Evolutionary conservation across 2,797 vertebrate genomes (phyloP), one percentile per base, ranked within the genome.

Genomic region (Clarias laeviceps): DNA sequence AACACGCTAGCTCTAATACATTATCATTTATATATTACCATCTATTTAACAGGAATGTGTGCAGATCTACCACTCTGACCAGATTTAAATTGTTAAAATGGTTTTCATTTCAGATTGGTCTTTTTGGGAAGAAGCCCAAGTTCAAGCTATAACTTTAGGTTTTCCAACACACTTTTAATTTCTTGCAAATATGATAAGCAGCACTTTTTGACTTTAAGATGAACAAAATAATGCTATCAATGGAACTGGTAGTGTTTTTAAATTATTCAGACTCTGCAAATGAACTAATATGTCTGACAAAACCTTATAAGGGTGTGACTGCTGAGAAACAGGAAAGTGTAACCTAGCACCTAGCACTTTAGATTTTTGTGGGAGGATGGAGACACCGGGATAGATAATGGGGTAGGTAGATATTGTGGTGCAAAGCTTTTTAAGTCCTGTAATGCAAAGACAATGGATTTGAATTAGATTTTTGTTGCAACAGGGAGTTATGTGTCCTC

Each of bases 381-480:
- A 34, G 27, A 76, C n/a, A 20, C 14, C 9, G 45, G n/a, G 45
- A 4, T 32, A 77, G 54, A 34, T 77, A 77, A 59, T 77, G 56
- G 76, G 18, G 24, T n/a, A 79, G 14, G 56, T 61, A 79, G 57
- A 40, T 61, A 78, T 22, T 37, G 29, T 78, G 77, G 32, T 61
- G 57, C 76, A 79, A 2, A 79, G 56, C 57, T 61, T 22, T 61
- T 61, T 24, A 61, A 59, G 12, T 61, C 22, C 57, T 61, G 32
- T 37, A 61, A 12, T n/a, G 56, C 76, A 79, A n/a, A 20, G 2
- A 14, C 29, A 7, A 62, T 22, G 32, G 57, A 79, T 79, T 79
- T 79, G 22, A 79, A 79, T 79, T 22, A 37, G 57, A 37, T 79
- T 79, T n/a, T 37, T 79, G 32, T 59, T 62, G 29, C 29, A 79